These are phyloP conservation scores for Anguilla rostrata DNA, from an alignment of 2,113 vertebrate species.

Conservation along the genomic window DNA sequence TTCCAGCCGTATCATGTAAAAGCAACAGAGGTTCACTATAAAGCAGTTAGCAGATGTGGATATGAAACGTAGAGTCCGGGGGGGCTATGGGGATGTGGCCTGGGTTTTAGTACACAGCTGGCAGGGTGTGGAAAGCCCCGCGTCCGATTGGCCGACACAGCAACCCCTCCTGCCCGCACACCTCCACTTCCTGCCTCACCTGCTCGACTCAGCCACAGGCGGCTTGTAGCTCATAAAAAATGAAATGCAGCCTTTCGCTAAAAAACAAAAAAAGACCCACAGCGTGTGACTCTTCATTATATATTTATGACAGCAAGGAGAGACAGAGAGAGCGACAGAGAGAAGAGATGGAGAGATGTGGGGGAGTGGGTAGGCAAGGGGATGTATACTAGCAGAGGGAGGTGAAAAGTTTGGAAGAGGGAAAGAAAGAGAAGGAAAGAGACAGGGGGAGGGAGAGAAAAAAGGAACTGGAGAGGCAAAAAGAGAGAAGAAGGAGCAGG, in stretches of 20 bases:
- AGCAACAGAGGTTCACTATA: neutral
- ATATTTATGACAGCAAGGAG: slow-evolving; percentile 24
- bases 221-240: slow-evolving; percentile 35
- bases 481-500: neutral
- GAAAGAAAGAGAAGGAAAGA: neutral
- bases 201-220: slow-evolving; percentile 18
- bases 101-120: neutral
- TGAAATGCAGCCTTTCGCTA: slow-evolving; percentile 19
- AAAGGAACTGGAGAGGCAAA: neutral
- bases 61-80: neutral
- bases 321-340: neutral
- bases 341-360: neutral
- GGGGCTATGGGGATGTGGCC: neutral
- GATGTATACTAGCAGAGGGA: neutral
- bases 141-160: neutral
- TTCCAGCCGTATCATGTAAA: neutral
- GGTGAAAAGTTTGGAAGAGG: neutral
- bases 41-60: neutral
- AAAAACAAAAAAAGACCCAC: neutral
- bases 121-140: neutral
- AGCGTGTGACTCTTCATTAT: slow-evolving; percentile 29
- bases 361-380: neutral
- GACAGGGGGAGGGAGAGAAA: neutral
- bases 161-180: neutral
- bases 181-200: neutral